Conservation (phyloP, 1,140 invertebrate species). For the Himalopsyche phryganea region DNA sequence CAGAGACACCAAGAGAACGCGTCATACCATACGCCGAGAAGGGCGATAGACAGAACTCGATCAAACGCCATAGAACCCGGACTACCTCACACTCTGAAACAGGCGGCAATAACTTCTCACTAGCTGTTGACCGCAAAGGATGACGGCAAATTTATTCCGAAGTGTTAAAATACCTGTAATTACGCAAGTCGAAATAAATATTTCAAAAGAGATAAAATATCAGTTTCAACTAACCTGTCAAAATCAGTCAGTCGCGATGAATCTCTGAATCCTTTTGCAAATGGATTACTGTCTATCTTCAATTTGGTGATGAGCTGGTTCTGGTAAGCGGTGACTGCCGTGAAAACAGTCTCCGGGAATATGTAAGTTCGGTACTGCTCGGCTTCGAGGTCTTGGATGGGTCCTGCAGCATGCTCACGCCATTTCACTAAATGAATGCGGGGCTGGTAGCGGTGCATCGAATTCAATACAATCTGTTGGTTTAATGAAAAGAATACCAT, state of each 20-base stretch:
- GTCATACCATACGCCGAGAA: no score
- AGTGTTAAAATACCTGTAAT: no score
- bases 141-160: no score
- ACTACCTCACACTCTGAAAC: no score
- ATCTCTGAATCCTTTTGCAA: slow-evolving; percentile 91
- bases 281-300: slow-evolving; percentile 94
- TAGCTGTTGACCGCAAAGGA: no score
- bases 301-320: slow-evolving; percentile 94
- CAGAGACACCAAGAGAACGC: no score
- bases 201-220: no score
- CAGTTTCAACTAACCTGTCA: slow-evolving; percentile 63
- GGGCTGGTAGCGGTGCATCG: slow-evolving; percentile 98
- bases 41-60: no score
- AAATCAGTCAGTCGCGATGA: slow-evolving; percentile 91
- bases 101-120: no score
- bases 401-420: slow-evolving; percentile 48
- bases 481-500: not conserved
- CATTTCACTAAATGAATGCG: slow-evolving; percentile 84
- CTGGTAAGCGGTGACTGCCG: slow-evolving; percentile 97
- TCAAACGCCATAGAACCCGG: no score
- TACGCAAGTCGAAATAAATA: no score
- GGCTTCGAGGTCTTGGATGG: slow-evolving; percentile 70
- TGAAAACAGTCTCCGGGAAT: slow-evolving; percentile 96
- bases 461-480: slow-evolving; percentile 92
- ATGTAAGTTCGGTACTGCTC: slow-evolving; percentile 84